Evolutionary conservation across 2,888 invertebrate genomes (phyloP).

Genomic region (Lamellibrachia columna): DNA sequence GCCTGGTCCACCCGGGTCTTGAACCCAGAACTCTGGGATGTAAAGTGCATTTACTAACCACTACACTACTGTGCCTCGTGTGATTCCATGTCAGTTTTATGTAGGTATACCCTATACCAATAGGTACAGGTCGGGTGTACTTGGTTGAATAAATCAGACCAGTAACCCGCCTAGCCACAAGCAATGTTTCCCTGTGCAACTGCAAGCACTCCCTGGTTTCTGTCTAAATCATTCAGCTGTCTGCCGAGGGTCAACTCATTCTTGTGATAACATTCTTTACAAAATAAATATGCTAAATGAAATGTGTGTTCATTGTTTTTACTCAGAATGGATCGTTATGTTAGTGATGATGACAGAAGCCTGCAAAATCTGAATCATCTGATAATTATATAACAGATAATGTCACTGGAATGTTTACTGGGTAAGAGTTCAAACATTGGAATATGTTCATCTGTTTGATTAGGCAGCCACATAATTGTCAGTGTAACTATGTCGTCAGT

Average conservation of each 20-base stretch:
- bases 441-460: slow-evolving; percentile 12
- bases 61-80: too few species aligned
- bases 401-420: neutral
- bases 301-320: neutral
- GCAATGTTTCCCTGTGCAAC: neutral
- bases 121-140: neutral
- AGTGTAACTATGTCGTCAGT: neutral
- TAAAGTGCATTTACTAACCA: too few species aligned
- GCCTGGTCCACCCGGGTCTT: too few species aligned
- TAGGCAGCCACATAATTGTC: neutral
- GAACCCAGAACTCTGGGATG: too few species aligned
- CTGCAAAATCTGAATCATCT: neutral
- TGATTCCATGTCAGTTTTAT: neutral
- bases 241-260: neutral
- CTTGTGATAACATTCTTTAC: neutral
- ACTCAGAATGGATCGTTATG: neutral
- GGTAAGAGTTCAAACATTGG: neutral
- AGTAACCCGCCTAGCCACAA: neutral
- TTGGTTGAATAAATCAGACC: neutral
- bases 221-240: neutral
- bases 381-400: neutral
- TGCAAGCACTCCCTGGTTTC: neutral
- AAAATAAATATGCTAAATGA: neutral
- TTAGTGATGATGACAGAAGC: neutral
- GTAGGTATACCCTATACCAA: neutral